Conservation (phyloP, 2,797 vertebrate genomes). For the Catostomus latipinnis region DNA sequence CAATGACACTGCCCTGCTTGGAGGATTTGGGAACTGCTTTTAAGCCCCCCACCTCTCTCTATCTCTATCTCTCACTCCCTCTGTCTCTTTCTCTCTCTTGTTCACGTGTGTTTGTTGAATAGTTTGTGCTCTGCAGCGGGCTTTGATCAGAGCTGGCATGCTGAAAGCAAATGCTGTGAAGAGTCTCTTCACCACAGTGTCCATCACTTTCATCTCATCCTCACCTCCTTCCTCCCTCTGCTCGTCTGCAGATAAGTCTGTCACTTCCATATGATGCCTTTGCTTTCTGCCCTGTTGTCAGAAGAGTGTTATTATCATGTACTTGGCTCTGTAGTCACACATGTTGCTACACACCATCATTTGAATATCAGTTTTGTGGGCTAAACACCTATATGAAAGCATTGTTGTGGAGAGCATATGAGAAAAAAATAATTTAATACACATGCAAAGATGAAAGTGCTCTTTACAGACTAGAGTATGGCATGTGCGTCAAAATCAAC, state of each 20-base stretch:
- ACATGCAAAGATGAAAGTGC: constrained; percentile 9
- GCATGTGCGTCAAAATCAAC: not conserved
- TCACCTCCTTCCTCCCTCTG: constrained; percentile 15
- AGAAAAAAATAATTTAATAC: not conserved
- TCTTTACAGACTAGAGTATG: not conserved
- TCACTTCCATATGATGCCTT: constrained; percentile 11
- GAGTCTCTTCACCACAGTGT: constrained; percentile 24
- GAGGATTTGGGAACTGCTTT: too few relatives aligned
- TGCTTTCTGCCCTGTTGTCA: not conserved
- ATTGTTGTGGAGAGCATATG: constrained; percentile 12
- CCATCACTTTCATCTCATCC: constrained; percentile 21
- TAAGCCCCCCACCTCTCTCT: too few relatives aligned
- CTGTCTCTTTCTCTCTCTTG: not conserved
- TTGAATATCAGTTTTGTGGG: constrained; percentile 31
- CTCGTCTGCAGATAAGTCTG: constrained; percentile 16
- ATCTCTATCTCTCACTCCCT: not conserved
- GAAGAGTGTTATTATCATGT: not conserved
- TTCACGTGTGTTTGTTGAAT: not conserved
- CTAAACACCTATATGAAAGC: constrained; percentile 2
- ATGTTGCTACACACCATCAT: not conserved
- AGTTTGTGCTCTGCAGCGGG: not conserved
- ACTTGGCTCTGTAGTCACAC: not conserved
- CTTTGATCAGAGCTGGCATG: constrained; percentile 47
- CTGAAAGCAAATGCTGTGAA: constrained; percentile 32
- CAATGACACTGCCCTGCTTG: too few relatives aligned